Base-by-base conservation (phyloP, 2,888 invertebrate species). In the Melolontha melolontha region DNA sequence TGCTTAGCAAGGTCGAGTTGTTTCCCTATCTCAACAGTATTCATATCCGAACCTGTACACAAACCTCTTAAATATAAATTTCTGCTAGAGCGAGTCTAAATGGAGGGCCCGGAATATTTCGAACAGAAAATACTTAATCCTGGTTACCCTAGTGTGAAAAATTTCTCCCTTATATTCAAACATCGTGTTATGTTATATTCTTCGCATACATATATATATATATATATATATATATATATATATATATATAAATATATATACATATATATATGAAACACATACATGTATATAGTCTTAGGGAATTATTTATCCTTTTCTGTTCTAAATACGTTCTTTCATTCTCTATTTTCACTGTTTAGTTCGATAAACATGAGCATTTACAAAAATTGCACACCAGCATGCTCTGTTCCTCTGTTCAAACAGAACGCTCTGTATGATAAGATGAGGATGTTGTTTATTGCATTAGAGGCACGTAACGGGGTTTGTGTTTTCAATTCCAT, bases 401-500 rank as follows among this genome's bases (percentile, higher is more conserved):
- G 34, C 34, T 34, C 34, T 1, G 73, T 70, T 74, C 74, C 44
- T 47, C 74, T 72, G 73, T 70, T 74, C 74, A 75, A 75, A 75
- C 75, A 76, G 70, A 74, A 34, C 75, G 74, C 74, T 76, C 75
- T 72, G 71, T 75, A 73, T 74, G 76, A 76, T 76, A 76, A 75
- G 76, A 73, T 74, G 70, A 68, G 17, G 22, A 17, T n/a, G 57
- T 42, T 75, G 74, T 76, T 76, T 76, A 76, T 76, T 72, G 75
- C 75, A 73, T 74, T 75, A 76, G 73, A 76, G 75, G 75, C 76
- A 75, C 76, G 74, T 76, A 73, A 75, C 22, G 16, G 22, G 74
- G 73, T 75, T 76, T 75, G 77, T 76, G 74, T 75, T 77, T 77
- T 77, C 75, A 27, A 73, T 77, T 76, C 76, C 76, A 76, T 77